phyloP scores from a whole-genome alignment of 2,888 invertebrate species.

The Cosmia pyralina region DNA sequence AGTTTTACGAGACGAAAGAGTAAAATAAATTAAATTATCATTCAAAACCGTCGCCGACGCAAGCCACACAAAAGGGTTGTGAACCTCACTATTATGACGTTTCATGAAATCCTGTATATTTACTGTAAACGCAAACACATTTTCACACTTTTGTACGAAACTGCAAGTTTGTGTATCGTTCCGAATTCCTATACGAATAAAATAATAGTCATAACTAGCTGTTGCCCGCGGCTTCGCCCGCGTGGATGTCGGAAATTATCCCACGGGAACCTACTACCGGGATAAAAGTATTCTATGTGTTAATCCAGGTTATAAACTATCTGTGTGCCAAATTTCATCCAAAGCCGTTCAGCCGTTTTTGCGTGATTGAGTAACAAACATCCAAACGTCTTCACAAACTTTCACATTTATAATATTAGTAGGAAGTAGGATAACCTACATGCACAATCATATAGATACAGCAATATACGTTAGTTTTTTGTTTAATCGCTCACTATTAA shows the following conservation, averaged over 20 bases:
- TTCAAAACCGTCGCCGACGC: not conserved
- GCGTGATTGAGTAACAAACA: too few species aligned
- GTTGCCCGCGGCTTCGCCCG: too few species aligned
- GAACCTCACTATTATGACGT: constrained; percentile 22
- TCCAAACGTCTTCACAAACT: too few species aligned
- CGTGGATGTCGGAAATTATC: too few species aligned
- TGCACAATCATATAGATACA: not conserved
- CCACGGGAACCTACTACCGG: too few species aligned
- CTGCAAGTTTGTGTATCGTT: not conserved
- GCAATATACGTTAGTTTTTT: not conserved
- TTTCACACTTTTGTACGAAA: constrained; percentile 10
- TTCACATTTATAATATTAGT: too few species aligned
- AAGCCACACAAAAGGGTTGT: constrained; percentile 25
- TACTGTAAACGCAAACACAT: not conserved
- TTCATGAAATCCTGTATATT: constrained; percentile 21
- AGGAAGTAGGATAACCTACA: too few species aligned
- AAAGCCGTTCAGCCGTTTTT: too few species aligned
- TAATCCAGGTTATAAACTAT: too few species aligned
- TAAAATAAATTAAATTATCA: constrained; percentile 26
- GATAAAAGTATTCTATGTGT: too few species aligned
- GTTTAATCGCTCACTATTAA: too few species aligned
- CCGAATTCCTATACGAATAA: not conserved
- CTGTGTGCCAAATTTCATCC: too few species aligned
- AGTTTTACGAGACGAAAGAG: not conserved
- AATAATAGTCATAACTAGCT: not conserved